Evolutionary conservation across 2,113 vertebrate genomes (phyloP).

Genomic region (Mola mola): DNA sequence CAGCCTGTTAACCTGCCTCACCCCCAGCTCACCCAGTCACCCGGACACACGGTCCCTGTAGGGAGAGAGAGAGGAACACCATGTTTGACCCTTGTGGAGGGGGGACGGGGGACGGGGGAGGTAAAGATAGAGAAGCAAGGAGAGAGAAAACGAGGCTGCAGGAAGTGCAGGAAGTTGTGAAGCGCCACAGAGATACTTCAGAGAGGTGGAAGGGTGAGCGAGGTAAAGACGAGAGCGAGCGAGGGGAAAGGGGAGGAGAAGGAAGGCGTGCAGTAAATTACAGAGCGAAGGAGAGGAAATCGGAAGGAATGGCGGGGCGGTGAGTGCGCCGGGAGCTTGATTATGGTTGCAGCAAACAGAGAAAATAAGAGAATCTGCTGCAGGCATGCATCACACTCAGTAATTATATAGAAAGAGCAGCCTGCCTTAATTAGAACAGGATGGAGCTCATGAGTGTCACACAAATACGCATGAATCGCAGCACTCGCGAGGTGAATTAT

Average conservation of each 20-base stretch:
- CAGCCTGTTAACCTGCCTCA: constrained; percentile 62
- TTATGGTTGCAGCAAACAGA: constrained; percentile 56
- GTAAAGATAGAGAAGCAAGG: not conserved
- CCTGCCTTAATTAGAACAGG: constrained; percentile 70
- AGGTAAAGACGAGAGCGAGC: constrained; percentile 11
- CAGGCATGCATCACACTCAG: constrained; percentile 45
- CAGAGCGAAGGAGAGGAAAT: constrained; percentile 37
- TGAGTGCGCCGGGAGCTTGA: constrained; percentile 44
- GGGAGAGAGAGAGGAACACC: not conserved
- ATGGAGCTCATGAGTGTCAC: constrained; percentile 34
- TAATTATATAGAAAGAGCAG: constrained; percentile 68
- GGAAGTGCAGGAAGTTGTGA: not conserved
- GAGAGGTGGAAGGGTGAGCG: constrained; percentile 29
- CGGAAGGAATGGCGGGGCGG: constrained; percentile 55
- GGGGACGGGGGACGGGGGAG: not conserved
- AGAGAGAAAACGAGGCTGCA: constrained; percentile 1
- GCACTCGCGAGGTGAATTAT: constrained; percentile 55
- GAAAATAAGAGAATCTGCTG: constrained; percentile 67
- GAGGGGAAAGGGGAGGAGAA: constrained; percentile 13
- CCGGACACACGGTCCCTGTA: constrained; percentile 58
- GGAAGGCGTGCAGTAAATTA: constrained; percentile 48
- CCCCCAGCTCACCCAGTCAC: constrained; percentile 51
- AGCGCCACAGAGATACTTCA: constrained; percentile 32
- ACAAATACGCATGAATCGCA: constrained; percentile 16
- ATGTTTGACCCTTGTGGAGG: not conserved